Conservation (phyloP, 2,113 vertebrate species). For the Neogale vison region DNA sequence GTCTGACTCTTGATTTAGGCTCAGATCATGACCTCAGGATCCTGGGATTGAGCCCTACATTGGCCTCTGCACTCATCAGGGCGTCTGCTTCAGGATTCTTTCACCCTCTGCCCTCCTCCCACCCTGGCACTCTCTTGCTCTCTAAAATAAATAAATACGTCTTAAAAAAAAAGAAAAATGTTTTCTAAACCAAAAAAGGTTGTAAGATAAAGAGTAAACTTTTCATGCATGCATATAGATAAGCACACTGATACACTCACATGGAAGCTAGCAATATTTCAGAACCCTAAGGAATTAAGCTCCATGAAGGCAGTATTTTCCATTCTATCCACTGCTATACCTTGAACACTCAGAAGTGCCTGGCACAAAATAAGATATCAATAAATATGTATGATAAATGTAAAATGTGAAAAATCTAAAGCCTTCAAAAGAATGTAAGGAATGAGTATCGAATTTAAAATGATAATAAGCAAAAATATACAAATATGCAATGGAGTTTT, state of each 20-base stretch:
- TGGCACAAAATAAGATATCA: neutral
- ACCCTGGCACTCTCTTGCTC: no score
- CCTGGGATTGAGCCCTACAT: no score
- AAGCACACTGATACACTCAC: neutral
- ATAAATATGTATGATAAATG: neutral
- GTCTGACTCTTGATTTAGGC: neutral
- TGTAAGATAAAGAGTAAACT: neutral
- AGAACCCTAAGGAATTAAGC: neutral
- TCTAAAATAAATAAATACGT: no score
- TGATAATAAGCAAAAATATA: neutral
- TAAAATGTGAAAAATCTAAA: neutral
- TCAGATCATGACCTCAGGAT: neutral
- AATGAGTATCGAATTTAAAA: neutral
- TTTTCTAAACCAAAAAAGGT: conserved; percentile 25
- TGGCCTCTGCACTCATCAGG: no score
- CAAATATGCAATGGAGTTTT: neutral
- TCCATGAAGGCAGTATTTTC: neutral
- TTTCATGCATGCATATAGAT: neutral
- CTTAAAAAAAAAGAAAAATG: neutral
- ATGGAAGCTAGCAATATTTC: neutral
- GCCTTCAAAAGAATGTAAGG: neutral
- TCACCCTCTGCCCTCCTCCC: no score
- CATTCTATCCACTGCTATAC: neutral
- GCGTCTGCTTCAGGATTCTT: no score
- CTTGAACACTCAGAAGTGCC: neutral